phyloP scores from a whole-genome alignment of 2,888 invertebrate genomes.

The Metalampra italica region DNA sequence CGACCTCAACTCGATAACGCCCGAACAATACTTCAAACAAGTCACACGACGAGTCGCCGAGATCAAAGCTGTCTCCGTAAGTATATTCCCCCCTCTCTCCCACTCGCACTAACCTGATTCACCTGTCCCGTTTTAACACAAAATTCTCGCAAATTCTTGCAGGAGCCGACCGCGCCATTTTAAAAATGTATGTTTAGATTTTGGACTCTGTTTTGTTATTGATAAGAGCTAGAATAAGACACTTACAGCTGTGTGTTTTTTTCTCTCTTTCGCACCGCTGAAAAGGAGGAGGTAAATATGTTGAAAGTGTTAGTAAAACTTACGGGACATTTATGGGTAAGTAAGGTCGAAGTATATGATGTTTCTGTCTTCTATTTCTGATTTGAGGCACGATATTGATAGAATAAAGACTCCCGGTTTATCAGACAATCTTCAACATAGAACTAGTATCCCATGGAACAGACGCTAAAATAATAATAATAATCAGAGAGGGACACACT shows the following conservation, averaged over 20 bases:
- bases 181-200: constrained; percentile 46
- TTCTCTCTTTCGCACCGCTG: constrained; percentile 71
- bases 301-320: constrained; percentile 51
- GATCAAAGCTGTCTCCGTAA: constrained; percentile 93
- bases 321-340: constrained; percentile 57
- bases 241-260: constrained; percentile 68
- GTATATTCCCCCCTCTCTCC: constrained; percentile 43
- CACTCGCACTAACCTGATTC: constrained; percentile 16
- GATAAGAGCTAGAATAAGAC: constrained; percentile 29
- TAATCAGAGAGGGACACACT: too few relatives aligned
- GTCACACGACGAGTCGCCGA: constrained; percentile 92
- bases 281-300: constrained; percentile 75
- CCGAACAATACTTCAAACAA: constrained; percentile 96
- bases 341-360: constrained; percentile 53
- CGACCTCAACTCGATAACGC: constrained; percentile 94
- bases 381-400: too few relatives aligned
- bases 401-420: too few relatives aligned
- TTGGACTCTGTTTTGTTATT: constrained; percentile 24
- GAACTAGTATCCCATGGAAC: too few relatives aligned
- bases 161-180: constrained; percentile 38
- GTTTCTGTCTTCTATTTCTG: constrained; percentile 44
- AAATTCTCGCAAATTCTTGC: constrained; percentile 26
- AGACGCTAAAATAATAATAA: too few relatives aligned
- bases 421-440: too few relatives aligned
- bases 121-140: constrained; percentile 29